Evolutionary conservation across 2,888 invertebrate species (phyloP).

Genomic region (Papilio elwesi): DNA sequence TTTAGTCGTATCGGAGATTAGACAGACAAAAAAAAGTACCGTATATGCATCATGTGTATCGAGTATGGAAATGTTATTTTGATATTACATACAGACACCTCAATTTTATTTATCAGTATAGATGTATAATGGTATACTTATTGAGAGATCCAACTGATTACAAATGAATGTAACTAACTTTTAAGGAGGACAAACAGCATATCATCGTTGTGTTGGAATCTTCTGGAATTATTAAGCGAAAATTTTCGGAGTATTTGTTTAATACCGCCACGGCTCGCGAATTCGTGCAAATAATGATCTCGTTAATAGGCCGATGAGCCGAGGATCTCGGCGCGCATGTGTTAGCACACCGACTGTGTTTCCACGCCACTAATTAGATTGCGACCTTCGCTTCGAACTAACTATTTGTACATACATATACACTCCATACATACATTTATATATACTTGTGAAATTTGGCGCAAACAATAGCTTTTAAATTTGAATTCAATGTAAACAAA

Average conservation of each 20-base stretch:
- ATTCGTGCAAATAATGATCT: slow-evolving; percentile 68
- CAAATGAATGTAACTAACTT: no score
- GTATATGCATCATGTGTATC: no score
- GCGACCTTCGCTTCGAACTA: slow-evolving; percentile 57
- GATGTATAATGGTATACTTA: no score
- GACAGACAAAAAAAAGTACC: no score
- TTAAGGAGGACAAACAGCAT: slow-evolving; percentile 25
- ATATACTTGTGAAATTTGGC: slow-evolving; percentile 35
- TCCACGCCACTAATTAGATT: slow-evolving; percentile 60
- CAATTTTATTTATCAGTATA: no score
- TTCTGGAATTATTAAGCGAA: slow-evolving; percentile 16
- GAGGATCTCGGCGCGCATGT: slow-evolving; percentile 68
- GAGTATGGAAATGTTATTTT: no score
- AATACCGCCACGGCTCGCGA: slow-evolving; percentile 40
- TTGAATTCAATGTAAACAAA: slow-evolving; percentile 40
- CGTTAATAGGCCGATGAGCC: slow-evolving; percentile 60
- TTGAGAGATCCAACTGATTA: no score
- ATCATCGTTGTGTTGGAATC: slow-evolving; percentile 53
- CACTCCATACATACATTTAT: slow-evolving; percentile 16
- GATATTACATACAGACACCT: no score
- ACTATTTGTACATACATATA: slow-evolving; percentile 34
- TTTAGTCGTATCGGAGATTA: no score
- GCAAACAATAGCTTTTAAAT: slow-evolving; percentile 39
- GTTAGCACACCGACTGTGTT: slow-evolving; percentile 67
- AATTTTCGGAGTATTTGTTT: slow-evolving; percentile 28